Percentiles rank a stretch among this genome's conserved stretches.
Evolutionary conservation across 2,113 vertebrate genomes (phyloP).

Genomic region (Equus quagga): DNA sequence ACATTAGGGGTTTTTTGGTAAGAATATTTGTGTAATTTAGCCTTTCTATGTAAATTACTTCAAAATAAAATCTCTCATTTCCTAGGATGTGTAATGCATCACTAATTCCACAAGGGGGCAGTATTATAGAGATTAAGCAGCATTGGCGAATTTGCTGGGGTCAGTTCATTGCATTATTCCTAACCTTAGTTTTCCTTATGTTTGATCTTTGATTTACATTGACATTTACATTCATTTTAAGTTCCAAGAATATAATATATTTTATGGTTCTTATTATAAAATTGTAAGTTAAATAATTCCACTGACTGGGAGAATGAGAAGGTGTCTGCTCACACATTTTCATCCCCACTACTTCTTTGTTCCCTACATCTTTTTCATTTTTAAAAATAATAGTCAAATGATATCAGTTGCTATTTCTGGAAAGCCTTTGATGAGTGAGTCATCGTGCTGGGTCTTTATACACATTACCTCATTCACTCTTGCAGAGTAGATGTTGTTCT

Average conservation of each 20-base stretch:
- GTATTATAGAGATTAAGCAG: neutral
- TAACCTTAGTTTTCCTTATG: neutral
- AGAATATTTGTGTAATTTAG: neutral
- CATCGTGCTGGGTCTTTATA: neutral
- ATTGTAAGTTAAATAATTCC: conserved; percentile 38
- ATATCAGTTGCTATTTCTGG: neutral
- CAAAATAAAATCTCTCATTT: neutral
- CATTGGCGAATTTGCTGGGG: neutral
- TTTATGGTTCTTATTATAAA: neutral
- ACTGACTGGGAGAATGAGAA: neutral
- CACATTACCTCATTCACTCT: neutral
- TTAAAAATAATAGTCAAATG: conserved; percentile 11
- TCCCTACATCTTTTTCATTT: conserved; percentile 30
- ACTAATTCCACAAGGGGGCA: conserved; percentile 69
- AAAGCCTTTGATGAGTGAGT: neutral
- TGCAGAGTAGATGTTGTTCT: neutral
- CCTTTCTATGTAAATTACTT: neutral
- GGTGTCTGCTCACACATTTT: neutral
- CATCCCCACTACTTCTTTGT: neutral
- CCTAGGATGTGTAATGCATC: neutral
- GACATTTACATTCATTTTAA: neutral
- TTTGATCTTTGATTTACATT: conserved; percentile 3
- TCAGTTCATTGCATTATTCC: neutral
- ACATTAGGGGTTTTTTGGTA: neutral
- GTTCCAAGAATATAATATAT: neutral